phyloP scores from a whole-genome alignment of 2,113 vertebrate genomes.

The Perca schrenkii region DNA sequence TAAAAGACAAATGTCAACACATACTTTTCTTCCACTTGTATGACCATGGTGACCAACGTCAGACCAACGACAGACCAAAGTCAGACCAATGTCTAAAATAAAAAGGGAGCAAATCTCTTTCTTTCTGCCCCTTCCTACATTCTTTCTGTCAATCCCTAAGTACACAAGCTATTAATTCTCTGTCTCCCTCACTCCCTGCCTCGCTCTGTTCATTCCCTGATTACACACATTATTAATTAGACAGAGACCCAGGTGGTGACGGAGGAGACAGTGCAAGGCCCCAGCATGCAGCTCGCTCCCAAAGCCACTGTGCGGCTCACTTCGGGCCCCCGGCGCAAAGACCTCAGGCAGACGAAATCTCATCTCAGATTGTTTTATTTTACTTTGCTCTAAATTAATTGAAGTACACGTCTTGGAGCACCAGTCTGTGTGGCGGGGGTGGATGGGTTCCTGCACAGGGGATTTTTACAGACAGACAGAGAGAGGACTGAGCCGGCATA shows the following conservation, averaged over 20 bases:
- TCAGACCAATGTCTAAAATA: background rate
- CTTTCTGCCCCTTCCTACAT: background rate
- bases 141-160: slow-evolving; percentile 31
- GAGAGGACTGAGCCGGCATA: background rate
- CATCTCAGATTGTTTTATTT: slow-evolving; percentile 58
- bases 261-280: slow-evolving; percentile 19
- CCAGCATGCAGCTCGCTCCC: slow-evolving; percentile 40
- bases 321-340: background rate
- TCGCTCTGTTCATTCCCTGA: slow-evolving; percentile 45
- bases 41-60: background rate
- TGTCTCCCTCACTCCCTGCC: background rate
- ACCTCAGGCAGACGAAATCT: slow-evolving; percentile 32
- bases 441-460: background rate
- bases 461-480: slow-evolving; percentile 11
- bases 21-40: background rate
- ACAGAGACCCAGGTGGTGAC: slow-evolving; percentile 43
- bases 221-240: slow-evolving; percentile 65
- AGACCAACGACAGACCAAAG: background rate
- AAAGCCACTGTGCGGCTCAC: slow-evolving; percentile 8
- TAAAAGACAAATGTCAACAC: background rate
- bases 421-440: background rate
- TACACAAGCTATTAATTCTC: slow-evolving; percentile 56
- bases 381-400: slow-evolving; percentile 59
- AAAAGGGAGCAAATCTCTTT: background rate
- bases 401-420: slow-evolving; percentile 19